These are phyloP conservation scores for Lutjanus campechanus DNA, from an alignment of 2,797 vertebrate species.

Conservation along the genomic window DNA sequence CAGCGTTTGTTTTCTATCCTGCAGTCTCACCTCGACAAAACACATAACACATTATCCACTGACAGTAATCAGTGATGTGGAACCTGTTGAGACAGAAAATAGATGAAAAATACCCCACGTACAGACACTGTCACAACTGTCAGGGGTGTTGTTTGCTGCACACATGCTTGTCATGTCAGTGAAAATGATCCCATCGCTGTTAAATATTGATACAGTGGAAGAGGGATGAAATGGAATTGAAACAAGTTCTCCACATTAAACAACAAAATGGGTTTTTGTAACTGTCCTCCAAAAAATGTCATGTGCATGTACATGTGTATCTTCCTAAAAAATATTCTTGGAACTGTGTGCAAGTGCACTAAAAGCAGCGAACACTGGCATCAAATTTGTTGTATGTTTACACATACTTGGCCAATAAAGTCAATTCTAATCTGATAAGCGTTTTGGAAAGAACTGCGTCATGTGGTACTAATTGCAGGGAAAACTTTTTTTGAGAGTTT, in stretches of 20 bases:
- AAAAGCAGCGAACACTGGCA: neutral
- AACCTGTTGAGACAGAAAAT: slow-evolving; percentile 14
- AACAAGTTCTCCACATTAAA: neutral
- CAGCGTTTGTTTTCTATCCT: neutral
- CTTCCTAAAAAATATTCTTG: neutral
- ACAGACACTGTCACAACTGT: neutral
- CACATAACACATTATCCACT: slow-evolving; percentile 4
- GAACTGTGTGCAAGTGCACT: neutral
- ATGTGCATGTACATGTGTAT: neutral
- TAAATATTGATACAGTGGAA: slow-evolving; percentile 5
- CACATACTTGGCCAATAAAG: neutral
- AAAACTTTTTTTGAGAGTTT: neutral
- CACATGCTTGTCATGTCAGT: neutral
- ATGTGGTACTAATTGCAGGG: neutral
- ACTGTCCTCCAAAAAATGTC: neutral
- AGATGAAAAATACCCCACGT: neutral
- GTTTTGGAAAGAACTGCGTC: neutral
- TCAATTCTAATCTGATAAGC: neutral
- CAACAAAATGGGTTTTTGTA: neutral
- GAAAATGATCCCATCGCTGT: slow-evolving; percentile 32
- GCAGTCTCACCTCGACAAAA: slow-evolving; percentile 15
- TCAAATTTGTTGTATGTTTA: neutral
- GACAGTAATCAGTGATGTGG: slow-evolving; percentile 6
- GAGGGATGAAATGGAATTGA: neutral
- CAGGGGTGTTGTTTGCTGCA: neutral